Base-by-base conservation (phyloP, 2,797 vertebrate genomes). In the Artibeus jamaicensis region DNA sequence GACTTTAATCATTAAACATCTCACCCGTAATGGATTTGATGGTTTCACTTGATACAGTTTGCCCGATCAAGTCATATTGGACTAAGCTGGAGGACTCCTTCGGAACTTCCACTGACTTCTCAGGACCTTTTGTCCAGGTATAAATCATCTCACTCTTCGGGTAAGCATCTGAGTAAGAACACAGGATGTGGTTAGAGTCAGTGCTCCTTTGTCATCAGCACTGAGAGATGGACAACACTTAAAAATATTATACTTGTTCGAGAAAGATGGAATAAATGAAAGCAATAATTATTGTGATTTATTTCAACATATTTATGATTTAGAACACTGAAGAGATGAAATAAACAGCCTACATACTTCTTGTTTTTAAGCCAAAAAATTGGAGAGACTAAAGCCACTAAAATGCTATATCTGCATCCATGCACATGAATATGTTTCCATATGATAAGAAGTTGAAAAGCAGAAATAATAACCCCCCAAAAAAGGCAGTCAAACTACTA, bases 91-190 rank as follows among this genome's bases (percentile, higher is more conserved):
- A 99, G 82, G 99, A 99, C 98, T 99, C 99, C 92, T 99, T 98
- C 48, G 99, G 99, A 74, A 99, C 99, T 98, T 99, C 99, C 97
- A 99, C 99, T 34, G 99, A 99, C 93, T 99, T 98, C 98, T 99
- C 97, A 0, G 99, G 99, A 84, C 99, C 99, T 99, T 99, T 99
- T 95, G 99, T 99, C 99, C 99, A 99, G 1, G 99, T 99, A 97
- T 99, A 99, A 98, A 99, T 99, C 99, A 99, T 99, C 98, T 99
- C 99, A 74, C 99, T 99, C 98, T 99, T 99, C 24, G 99, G 99
- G 97, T 99, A 99, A 46, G 99, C 99, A 98, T 99, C 99, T 99
- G 98, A 95, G 86, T 29, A 86, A 97, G 55, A 98, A 62, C 57
- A 90, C 15, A 97, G 97, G 82, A 97, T 46, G 96, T 62, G 50